These are phyloP conservation scores for Erpornis zantholeuca DNA, from an alignment of 2,113 vertebrate genomes.

Conservation along the genomic window DNA sequence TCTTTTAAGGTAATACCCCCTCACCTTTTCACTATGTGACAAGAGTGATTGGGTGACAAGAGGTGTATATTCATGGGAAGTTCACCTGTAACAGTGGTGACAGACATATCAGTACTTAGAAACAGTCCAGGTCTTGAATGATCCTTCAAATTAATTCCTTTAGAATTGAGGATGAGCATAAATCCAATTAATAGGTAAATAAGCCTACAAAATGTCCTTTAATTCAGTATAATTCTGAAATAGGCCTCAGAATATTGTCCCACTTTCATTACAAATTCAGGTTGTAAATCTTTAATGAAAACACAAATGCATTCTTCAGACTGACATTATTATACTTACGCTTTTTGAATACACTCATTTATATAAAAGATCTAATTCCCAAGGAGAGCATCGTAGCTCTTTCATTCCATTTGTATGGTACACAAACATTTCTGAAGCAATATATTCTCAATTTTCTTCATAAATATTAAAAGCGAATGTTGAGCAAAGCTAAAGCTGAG, in stretches of 20 bases:
- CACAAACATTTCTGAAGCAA: conserved; percentile 12
- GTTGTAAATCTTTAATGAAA: conserved; percentile 35
- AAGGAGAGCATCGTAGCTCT: not conserved
- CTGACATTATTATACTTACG: not conserved
- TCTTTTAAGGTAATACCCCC: not conserved
- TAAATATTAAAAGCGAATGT: not conserved
- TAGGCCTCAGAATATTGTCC: not conserved
- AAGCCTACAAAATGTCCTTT: not conserved
- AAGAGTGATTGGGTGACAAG: not conserved
- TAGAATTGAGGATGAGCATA: not conserved
- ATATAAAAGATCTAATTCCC: not conserved
- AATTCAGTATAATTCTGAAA: not conserved
- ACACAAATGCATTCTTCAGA: not conserved
- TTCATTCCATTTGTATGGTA: not conserved
- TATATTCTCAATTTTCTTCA: conserved; percentile 16
- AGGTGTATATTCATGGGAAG: not conserved
- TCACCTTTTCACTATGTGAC: not conserved
- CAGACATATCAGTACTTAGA: not conserved
- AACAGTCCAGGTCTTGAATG: not conserved
- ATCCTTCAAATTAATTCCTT: not conserved
- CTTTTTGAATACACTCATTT: not conserved
- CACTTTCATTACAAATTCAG: not conserved
- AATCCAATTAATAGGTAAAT: not conserved
- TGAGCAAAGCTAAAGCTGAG: not conserved
- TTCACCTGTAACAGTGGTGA: not conserved